phyloP scores from a whole-genome alignment of 2,888 invertebrate species.

The Dolichopus griseipennis region DNA sequence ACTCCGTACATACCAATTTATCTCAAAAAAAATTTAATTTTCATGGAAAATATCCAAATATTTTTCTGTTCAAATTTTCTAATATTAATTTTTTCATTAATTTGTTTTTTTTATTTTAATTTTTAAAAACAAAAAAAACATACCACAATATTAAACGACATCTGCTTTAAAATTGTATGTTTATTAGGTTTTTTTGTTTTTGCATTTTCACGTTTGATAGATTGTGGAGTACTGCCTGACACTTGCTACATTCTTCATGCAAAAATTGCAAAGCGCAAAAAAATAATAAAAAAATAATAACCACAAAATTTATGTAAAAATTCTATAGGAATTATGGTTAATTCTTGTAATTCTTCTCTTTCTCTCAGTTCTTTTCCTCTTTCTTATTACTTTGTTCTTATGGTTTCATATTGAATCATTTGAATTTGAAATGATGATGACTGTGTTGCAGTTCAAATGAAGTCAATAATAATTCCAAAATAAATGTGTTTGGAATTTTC shows the following conservation, averaged over 20 bases:
- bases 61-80: background rate
- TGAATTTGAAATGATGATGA: background rate
- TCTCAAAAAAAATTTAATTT: background rate
- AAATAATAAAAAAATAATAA: too few species aligned
- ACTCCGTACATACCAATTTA: too few species aligned
- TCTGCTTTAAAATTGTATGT: background rate
- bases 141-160: background rate
- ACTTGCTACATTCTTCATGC: background rate
- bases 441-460: background rate
- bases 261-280: background rate
- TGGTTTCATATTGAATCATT: background rate
- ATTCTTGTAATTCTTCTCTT: background rate
- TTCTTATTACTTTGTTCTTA: background rate
- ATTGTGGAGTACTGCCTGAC: background rate
- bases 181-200: background rate
- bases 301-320: background rate
- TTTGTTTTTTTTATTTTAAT: too few species aligned
- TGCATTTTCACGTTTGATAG: background rate
- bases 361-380: background rate
- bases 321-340: background rate
- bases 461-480: slow-evolving; percentile 1
- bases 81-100: too few species aligned
- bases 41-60: background rate
- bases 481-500: background rate
- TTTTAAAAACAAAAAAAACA: too few species aligned